A percentile compares a stretch with the other conserved stretches of the same genome.
phyloP scores from a whole-genome alignment of 2,888 invertebrate genomes.

The Agrilus cyanescens region DNA sequence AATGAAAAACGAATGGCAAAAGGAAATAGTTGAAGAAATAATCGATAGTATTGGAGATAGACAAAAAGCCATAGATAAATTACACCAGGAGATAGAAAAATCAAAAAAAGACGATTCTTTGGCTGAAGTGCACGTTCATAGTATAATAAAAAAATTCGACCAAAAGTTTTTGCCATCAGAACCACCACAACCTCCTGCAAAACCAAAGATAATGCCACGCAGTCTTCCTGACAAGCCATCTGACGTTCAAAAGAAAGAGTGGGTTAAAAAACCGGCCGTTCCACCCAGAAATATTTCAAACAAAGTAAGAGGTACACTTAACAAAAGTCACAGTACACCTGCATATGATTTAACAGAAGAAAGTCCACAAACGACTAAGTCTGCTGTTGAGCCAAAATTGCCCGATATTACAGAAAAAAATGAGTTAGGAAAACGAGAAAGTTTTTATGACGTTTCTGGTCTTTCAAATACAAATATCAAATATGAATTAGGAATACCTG shows the following conservation, averaged over 20 bases:
- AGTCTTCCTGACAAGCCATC: conserved; percentile 25
- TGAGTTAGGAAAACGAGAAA: too few species aligned
- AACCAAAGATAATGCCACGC: conserved; percentile 27
- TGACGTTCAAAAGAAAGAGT: conserved; percentile 25
- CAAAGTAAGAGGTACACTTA: conserved; percentile 45
- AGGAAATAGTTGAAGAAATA: conserved; percentile 26
- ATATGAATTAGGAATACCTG: conserved; percentile 26
- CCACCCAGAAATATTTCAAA: conserved; percentile 28
- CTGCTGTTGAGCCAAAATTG: neutral
- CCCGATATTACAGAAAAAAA: neutral
- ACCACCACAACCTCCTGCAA: conserved; percentile 11
- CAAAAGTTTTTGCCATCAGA: conserved; percentile 17
- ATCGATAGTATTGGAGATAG: conserved; percentile 13
- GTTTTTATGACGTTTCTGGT: neutral
- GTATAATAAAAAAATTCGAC: conserved; percentile 34
- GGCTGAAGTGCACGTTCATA: conserved; percentile 31
- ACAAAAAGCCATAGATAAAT: conserved; percentile 1
- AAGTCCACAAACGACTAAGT: conserved; percentile 16
- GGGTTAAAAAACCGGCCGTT: conserved; percentile 26
- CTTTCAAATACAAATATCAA: conserved; percentile 9
- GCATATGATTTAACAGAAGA: conserved; percentile 49
- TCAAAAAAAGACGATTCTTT: conserved; percentile 20
- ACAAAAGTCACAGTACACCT: conserved; percentile 75
- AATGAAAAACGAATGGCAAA: conserved; percentile 29
- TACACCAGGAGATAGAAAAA: conserved; percentile 2